Conservation (phyloP, 2,888 invertebrate genomes). For the Thereva unica region DNA sequence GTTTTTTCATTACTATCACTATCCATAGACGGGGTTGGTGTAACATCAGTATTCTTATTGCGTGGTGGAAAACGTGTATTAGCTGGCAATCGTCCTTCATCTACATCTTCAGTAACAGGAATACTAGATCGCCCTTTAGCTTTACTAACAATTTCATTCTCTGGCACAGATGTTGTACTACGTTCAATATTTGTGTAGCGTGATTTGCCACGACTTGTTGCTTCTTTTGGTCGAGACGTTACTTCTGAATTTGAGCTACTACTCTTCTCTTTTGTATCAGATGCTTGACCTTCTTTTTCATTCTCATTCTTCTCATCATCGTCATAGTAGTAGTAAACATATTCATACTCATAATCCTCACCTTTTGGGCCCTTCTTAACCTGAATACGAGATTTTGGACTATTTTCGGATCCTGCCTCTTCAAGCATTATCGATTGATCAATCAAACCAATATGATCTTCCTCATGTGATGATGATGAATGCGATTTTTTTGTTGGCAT, state of each 20-base stretch:
- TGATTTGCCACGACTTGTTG: constrained; percentile 60
- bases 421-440: constrained; percentile 63
- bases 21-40: constrained; percentile 55
- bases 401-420: constrained; percentile 70
- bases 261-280: constrained; percentile 60
- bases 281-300: constrained; percentile 46
- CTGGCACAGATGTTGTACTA: constrained; percentile 59
- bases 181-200: constrained; percentile 57
- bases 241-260: constrained; percentile 56
- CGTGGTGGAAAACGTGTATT: constrained; percentile 85
- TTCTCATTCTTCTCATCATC: constrained; percentile 65
- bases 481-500: neutral
- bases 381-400: constrained; percentile 73
- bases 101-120: constrained; percentile 49
- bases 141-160: constrained; percentile 52
- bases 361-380: constrained; percentile 88
- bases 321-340: constrained; percentile 88
- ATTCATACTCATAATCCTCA: constrained; percentile 89
- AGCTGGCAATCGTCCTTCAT: constrained; percentile 67
- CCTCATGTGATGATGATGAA: constrained; percentile 2
- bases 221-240: constrained; percentile 55
- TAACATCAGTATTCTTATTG: constrained; percentile 59
- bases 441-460: constrained; percentile 52
- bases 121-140: constrained; percentile 44
- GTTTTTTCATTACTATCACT: constrained; percentile 65